Evolutionary conservation across 1,140 invertebrate genomes (phyloP).

Genomic region (Steinernema khuongi): DNA sequence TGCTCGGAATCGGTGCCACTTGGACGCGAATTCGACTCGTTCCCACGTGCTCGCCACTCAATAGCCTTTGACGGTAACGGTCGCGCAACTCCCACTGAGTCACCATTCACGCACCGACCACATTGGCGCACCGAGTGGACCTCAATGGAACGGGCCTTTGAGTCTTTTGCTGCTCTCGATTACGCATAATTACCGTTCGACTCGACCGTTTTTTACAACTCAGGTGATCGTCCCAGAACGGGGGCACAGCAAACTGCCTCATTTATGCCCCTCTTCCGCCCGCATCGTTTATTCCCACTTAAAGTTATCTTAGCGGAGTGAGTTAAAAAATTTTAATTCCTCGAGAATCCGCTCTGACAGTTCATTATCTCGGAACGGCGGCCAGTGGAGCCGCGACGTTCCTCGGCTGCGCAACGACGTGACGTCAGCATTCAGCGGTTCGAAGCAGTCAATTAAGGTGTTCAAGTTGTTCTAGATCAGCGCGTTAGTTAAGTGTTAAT

Average conservation of each 20-base stretch:
- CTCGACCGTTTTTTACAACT: slow-evolving; percentile 11
- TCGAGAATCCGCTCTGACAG: background rate
- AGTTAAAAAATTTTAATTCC: too few species aligned
- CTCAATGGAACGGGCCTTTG: slow-evolving; percentile 7
- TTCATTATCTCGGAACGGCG: background rate
- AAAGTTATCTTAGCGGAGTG: too few species aligned
- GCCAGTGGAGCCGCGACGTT: background rate
- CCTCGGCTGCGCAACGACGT: background rate
- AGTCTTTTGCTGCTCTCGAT: slow-evolving; percentile 2
- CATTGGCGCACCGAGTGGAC: background rate
- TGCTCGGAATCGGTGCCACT: background rate
- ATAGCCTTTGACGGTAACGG: slow-evolving; percentile 1
- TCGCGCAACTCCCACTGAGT: background rate
- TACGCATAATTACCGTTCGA: slow-evolving; percentile 3
- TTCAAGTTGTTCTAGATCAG: background rate
- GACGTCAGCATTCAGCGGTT: background rate
- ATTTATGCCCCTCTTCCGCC: background rate
- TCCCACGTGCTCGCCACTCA: background rate
- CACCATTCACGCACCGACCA: background rate
- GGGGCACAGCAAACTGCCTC: background rate
- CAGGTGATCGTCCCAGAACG: background rate
- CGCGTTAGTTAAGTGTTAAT: slow-evolving; percentile 6
- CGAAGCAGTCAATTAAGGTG: background rate
- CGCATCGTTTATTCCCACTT: too few species aligned
- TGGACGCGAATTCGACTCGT: background rate